Evolutionary conservation across 2,888 invertebrate species (phyloP).

Genomic region (Dascillus cervinus): DNA sequence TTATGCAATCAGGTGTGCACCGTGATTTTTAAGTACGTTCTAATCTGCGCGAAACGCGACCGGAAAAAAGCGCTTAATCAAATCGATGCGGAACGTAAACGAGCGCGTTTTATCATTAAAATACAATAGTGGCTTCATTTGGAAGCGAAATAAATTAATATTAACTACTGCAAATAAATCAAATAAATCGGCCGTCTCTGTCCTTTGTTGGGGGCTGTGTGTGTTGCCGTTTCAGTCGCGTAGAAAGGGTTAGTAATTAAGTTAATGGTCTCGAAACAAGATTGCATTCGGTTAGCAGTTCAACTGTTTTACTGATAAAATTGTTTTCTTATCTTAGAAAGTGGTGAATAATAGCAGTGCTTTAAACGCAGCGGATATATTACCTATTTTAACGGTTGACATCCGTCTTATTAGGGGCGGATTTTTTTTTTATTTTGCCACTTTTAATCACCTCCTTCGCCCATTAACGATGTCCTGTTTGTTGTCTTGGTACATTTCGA

Average conservation of each 20-base stretch:
- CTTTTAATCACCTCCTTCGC: too few species aligned
- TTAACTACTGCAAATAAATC: constrained; percentile 27
- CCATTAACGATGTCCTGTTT: too few species aligned
- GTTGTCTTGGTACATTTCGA: too few species aligned
- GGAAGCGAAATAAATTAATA: constrained; percentile 31
- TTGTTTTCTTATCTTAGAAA: constrained; percentile 39
- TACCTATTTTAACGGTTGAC: too few species aligned
- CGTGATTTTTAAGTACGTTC: too few species aligned
- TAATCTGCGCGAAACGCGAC: too few species aligned
- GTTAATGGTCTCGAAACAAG: constrained; percentile 45
- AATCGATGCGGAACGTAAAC: too few species aligned
- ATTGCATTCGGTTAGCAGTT: constrained; percentile 44
- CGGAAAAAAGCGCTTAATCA: too few species aligned
- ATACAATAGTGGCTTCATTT: constrained; percentile 29
- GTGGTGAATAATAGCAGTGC: constrained; percentile 28
- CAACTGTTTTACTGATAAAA: constrained; percentile 42
- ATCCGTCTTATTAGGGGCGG: too few species aligned
- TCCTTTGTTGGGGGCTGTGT: constrained; percentile 4
- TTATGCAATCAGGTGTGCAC: too few species aligned
- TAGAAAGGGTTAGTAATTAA: constrained; percentile 42
- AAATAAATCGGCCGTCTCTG: constrained; percentile 20
- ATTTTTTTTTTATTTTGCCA: too few species aligned
- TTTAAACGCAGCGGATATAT: constrained; percentile 22
- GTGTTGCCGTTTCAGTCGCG: constrained; percentile 20
- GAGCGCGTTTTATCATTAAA: constrained; percentile 25